Evolutionary conservation across 1,140 invertebrate species (phyloP).

Genomic region (Cherax destructor): DNA sequence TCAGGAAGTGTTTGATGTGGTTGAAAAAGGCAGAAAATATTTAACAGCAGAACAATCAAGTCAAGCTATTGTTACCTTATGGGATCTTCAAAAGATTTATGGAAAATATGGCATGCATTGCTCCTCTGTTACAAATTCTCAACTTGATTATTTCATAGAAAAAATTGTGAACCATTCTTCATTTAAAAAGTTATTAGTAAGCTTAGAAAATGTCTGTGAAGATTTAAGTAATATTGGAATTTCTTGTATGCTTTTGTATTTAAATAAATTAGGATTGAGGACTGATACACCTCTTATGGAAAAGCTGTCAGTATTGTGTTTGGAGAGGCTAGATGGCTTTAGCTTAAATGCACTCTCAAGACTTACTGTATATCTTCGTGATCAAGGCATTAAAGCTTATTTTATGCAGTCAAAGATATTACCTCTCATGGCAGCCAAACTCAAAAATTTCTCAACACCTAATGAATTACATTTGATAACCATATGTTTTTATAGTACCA

Average conservation of each 20-base stretch:
- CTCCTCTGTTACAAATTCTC: background rate
- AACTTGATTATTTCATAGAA: constrained; percentile 34
- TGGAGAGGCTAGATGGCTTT: constrained; percentile 34
- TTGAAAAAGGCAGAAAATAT: constrained; percentile 12
- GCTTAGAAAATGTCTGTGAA: constrained; percentile 23
- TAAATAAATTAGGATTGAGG: constrained; percentile 40
- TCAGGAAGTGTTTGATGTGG: constrained; percentile 57
- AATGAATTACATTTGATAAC: constrained; percentile 53
- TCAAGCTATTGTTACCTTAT: constrained; percentile 51
- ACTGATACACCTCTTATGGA: constrained; percentile 27
- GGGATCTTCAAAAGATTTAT: constrained; percentile 60
- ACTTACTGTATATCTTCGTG: constrained; percentile 47
- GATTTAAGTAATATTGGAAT: constrained; percentile 44
- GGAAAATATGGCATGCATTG: constrained; percentile 34
- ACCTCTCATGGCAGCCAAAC: background rate
- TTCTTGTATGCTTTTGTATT: constrained; percentile 43
- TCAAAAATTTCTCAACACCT: constrained; percentile 17
- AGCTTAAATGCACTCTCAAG: constrained; percentile 45
- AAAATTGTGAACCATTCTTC: constrained; percentile 32
- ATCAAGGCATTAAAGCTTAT: constrained; percentile 43
- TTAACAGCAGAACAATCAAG: constrained; percentile 33
- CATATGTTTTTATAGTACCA: constrained; percentile 49
- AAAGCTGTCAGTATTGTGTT: constrained; percentile 30
- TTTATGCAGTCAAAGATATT: constrained; percentile 50
- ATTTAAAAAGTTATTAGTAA: constrained; percentile 24